Evolutionary conservation across 2,113 vertebrate genomes (phyloP), one percentile per base, ranked within the genome.

Genomic region (Sprattus sprattus): DNA sequence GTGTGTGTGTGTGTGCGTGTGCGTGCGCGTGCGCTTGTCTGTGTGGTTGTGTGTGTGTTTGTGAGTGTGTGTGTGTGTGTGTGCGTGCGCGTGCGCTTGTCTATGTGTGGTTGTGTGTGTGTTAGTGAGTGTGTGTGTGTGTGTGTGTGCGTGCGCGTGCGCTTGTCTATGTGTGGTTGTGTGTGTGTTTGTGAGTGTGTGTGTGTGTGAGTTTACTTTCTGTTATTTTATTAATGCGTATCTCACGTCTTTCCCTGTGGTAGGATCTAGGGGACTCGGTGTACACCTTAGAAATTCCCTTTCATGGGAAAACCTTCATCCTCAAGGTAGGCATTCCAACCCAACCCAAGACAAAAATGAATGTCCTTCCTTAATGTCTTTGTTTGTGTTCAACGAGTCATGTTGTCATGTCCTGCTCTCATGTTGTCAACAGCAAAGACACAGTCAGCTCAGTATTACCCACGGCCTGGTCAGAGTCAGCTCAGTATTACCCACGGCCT

Each of bases 231-330:
- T 39, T 32, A 32, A 28, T 32, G 1, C 28, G 3, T 46, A 54
- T 84, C 85, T 87, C 0, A 45, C 45, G 1, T 81, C 60, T 25
- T n/a, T 44, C 84, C 10, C 90, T 85, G 15, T 0, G 1, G 25
- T 5, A 99, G 98, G 98, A 99, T 22, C 93, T 94, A 0, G 98
- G 97, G 1, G 98, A 99, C 52, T 94, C 95, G 0, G 97, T 99
- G 90, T 97, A 97, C 93, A 97, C 96, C 81, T 94, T 99, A 45
- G 98, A 99, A 91, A 95, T 98, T 85, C 97, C 98, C 57, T 98
- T 95, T 91, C 96, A 99, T 0, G 98, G 98, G 91, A 99, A 97
- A 95, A 96, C 96, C 5, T 99, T 98, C 92, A 98, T 99, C 92
- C 94, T 99, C 81, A 99, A 99, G 97, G 98, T 99, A 95, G 16